Percentiles rank a stretch among this genome's conserved stretches.
phyloP scores from a whole-genome alignment of 2,113 vertebrate species.

The Deroptyus accipitrinus region DNA sequence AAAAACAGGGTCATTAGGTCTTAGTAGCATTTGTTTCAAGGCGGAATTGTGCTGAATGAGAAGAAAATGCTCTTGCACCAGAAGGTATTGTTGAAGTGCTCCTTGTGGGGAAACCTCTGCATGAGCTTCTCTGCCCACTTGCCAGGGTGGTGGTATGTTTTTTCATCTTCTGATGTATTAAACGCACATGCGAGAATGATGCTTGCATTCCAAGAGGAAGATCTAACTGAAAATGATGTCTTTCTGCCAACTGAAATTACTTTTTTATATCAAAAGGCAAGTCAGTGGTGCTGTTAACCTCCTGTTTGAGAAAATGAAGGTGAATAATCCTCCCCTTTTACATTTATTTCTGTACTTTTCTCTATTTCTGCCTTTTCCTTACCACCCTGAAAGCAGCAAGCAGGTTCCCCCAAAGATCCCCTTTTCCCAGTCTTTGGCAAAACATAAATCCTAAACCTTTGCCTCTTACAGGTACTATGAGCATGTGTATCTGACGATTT shows the following conservation, averaged over 20 bases:
- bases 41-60: background rate
- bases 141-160: background rate
- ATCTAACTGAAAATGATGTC: background rate
- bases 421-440: background rate
- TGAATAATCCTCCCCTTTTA: background rate
- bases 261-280: background rate
- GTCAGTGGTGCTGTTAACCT: background rate
- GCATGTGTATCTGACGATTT: background rate
- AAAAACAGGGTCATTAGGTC: background rate
- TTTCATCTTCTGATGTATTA: background rate
- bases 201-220: background rate
- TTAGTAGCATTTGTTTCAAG: background rate
- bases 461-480: background rate
- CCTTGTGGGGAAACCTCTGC: background rate
- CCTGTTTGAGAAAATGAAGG: slow-evolving; percentile 1
- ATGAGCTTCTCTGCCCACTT: background rate
- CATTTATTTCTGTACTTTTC: background rate
- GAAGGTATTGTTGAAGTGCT: background rate
- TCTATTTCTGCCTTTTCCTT: background rate
- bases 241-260: background rate
- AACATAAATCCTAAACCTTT: background rate
- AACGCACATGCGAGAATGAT: background rate
- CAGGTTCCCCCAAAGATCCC: background rate
- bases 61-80: background rate
- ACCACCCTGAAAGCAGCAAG: background rate